These are phyloP conservation scores for Gephyroberyx darwinii DNA, from an alignment of 2,797 vertebrate species.

Conservation along the genomic window DNA sequence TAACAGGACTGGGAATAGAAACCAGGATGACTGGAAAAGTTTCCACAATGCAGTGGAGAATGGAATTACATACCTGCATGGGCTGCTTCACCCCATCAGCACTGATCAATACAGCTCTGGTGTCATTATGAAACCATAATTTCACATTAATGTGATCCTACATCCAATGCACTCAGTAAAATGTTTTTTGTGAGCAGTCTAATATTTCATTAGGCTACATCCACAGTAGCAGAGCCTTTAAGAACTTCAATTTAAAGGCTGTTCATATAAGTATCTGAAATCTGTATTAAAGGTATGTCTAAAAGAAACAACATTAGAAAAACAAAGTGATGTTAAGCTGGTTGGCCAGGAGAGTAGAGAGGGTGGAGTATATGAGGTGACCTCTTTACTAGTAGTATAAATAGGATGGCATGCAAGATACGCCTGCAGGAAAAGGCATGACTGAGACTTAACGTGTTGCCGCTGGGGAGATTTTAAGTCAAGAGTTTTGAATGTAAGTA, in stretches of 20 bases:
- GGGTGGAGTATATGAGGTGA: conserved; percentile 51
- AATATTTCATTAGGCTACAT: not conserved
- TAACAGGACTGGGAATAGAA: conserved; percentile 62
- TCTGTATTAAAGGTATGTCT: not conserved
- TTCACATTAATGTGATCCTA: not conserved
- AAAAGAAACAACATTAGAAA: not conserved
- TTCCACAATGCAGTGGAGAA: conserved; percentile 49
- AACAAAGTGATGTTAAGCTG: conserved; percentile 18
- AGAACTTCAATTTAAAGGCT: not conserved
- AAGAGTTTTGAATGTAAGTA: not conserved
- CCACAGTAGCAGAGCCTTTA: not conserved
- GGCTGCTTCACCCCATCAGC: not conserved
- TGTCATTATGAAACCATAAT: not conserved
- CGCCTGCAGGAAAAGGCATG: conserved; percentile 21
- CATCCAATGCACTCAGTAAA: not conserved
- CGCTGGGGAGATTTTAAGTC: conserved; percentile 39
- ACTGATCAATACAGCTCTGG: not conserved
- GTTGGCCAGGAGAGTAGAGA: conserved; percentile 54
- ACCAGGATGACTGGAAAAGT: conserved; percentile 53
- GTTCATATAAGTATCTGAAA: conserved; percentile 1
- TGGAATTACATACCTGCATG: conserved; percentile 21
- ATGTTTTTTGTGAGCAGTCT: not conserved
- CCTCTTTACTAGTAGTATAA: conserved; percentile 57
- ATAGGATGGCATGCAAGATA: conserved; percentile 45
- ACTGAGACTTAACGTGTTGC: conserved; percentile 25